A percentile compares a stretch with the other conserved stretches of the same genome.
Conservation (phyloP, 2,113 vertebrate species). For the Atherinomorus stipes region DNA sequence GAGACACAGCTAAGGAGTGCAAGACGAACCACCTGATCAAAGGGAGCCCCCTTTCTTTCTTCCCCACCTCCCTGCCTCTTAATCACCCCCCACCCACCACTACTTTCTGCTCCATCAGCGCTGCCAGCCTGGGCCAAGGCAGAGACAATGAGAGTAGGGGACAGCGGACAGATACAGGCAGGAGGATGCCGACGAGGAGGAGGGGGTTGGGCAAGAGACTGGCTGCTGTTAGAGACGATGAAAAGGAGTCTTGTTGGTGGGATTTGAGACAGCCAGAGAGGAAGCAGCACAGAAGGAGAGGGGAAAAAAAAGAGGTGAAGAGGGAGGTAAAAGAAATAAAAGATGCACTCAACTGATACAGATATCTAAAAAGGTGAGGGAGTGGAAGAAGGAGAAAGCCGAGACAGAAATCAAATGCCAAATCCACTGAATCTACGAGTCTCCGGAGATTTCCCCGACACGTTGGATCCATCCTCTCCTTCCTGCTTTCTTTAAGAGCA, state of each 20-base stretch:
- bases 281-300: slow-evolving; percentile 34
- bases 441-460: slow-evolving; percentile 52
- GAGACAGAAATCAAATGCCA: slow-evolving; percentile 64
- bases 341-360: background rate
- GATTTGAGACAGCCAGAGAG: slow-evolving; percentile 51
- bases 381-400: slow-evolving; percentile 13
- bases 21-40: slow-evolving; percentile 27
- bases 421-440: slow-evolving; percentile 57
- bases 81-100: background rate
- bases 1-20: too few species aligned
- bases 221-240: slow-evolving; percentile 61
- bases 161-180: slow-evolving; percentile 35
- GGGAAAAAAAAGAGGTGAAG: background rate
- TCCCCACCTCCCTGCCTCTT: background rate
- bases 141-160: slow-evolving; percentile 60
- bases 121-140: slow-evolving; percentile 23
- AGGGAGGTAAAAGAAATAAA: slow-evolving; percentile 18
- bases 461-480: slow-evolving; percentile 30
- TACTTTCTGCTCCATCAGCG: slow-evolving; percentile 43
- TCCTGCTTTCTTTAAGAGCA: slow-evolving; percentile 21
- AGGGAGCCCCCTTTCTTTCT: background rate
- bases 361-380: slow-evolving; percentile 43
- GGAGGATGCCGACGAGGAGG: slow-evolving; percentile 15
- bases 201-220: slow-evolving; percentile 15
- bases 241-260: slow-evolving; percentile 76